Percentiles rank a stretch among this genome's conserved stretches.
Evolutionary conservation across 2,888 invertebrate species (phyloP).

Genomic region (Ophion ventricosus): DNA sequence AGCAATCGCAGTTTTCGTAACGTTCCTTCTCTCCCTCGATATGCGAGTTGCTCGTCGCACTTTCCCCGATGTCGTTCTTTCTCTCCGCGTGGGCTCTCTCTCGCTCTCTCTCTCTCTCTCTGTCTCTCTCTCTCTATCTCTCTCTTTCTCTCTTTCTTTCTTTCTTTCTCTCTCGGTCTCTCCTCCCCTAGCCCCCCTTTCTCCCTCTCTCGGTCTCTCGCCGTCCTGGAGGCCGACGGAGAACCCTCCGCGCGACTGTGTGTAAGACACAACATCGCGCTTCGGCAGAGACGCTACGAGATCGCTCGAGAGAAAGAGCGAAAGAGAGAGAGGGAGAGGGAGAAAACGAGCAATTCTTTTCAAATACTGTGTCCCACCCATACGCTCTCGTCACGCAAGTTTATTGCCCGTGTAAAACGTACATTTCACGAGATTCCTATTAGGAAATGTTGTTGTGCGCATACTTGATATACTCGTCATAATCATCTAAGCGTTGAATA

Average conservation of each 20-base stretch:
- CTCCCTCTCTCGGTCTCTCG: conserved; percentile 25
- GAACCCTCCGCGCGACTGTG: conserved; percentile 7
- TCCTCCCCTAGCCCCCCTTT: too few species aligned
- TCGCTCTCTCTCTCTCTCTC: conserved; percentile 39
- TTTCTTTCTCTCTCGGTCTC: conserved; percentile 54
- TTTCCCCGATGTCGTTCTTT: background rate
- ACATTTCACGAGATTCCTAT: background rate
- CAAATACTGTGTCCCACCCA: background rate
- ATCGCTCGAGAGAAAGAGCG: background rate
- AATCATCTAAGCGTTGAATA: background rate
- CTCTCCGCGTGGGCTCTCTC: conserved; percentile 27
- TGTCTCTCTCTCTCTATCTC: conserved; percentile 26
- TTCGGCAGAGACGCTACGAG: conserved; percentile 14
- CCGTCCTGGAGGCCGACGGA: conserved; percentile 31
- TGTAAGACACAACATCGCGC: background rate
- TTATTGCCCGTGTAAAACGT: background rate
- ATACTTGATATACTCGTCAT: background rate
- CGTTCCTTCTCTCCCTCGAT: conserved; percentile 56
- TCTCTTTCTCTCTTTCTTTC: conserved; percentile 33
- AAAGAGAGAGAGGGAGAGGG: background rate
- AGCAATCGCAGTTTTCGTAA: conserved; percentile 36
- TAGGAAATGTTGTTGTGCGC: background rate
- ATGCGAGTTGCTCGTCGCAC: background rate
- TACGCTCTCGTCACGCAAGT: background rate
- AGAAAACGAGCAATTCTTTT: conserved; percentile 5